These are phyloP conservation scores for Sebastes glaucus DNA, from an alignment of 2,797 vertebrate genomes.

Conservation along the genomic window DNA sequence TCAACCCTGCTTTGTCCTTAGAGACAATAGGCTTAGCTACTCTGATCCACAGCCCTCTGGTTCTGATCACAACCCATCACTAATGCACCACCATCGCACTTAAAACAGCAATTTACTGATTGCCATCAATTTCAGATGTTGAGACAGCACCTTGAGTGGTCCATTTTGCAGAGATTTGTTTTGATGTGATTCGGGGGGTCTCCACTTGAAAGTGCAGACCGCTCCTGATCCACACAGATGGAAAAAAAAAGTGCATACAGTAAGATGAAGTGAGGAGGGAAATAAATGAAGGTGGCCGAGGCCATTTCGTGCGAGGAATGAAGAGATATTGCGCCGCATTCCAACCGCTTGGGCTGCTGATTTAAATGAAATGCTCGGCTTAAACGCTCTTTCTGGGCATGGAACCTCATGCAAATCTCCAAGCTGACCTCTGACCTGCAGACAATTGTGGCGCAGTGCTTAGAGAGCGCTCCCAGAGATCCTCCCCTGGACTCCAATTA, in stretches of 20 bases:
- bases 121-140: conserved; percentile 71
- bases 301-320: conserved; percentile 63
- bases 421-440: conserved; percentile 75
- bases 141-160: conserved; percentile 26
- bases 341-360: conserved; percentile 28
- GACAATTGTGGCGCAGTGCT: conserved; percentile 73
- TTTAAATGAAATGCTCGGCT: conserved; percentile 69
- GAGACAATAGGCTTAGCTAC: conserved; percentile 79
- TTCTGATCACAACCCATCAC: conserved; percentile 77
- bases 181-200: conserved; percentile 43
- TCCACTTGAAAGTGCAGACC: conserved; percentile 26
- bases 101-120: conserved; percentile 79
- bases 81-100: conserved; percentile 67
- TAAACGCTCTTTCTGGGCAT: conserved; percentile 45
- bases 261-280: conserved; percentile 57
- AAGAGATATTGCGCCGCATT: conserved; percentile 52
- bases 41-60: conserved; percentile 64
- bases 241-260: conserved; percentile 68
- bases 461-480: conserved; percentile 78
- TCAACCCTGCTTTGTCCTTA: conserved; percentile 76
- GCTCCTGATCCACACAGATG: conserved; percentile 53
- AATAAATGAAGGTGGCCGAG: conserved; percentile 71
- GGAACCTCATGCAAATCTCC: conserved; percentile 68
- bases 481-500: conserved; percentile 80
- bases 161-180: conserved; percentile 47